Evolutionary conservation across 1,140 invertebrate genomes (phyloP).

Genomic region (Nebria ingens): DNA sequence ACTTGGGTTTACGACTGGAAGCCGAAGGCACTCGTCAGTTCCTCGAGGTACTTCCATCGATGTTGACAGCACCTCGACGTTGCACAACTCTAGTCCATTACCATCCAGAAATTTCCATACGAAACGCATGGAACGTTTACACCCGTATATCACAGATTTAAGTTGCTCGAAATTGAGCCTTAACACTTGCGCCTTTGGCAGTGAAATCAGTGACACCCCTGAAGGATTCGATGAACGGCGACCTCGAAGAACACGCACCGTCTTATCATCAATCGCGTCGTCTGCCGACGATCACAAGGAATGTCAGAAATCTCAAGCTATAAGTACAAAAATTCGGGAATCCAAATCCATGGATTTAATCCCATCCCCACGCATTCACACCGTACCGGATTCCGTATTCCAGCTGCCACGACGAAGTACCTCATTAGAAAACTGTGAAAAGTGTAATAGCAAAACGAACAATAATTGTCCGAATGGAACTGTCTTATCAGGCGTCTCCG

Average conservation of each 20-base stretch:
- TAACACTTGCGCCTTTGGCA: constrained; percentile 33
- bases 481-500: constrained; percentile 29
- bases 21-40: constrained; percentile 44
- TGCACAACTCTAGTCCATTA: constrained; percentile 29
- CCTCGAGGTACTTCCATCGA: constrained; percentile 34
- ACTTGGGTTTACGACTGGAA: constrained; percentile 36
- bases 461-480: constrained; percentile 47
- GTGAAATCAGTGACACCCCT: constrained; percentile 31
- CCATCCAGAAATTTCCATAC: constrained; percentile 17
- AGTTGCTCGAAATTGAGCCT: constrained; percentile 39
- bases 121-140: constrained; percentile 22
- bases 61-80: constrained; percentile 30
- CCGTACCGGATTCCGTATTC: constrained; percentile 16
- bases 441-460: constrained; percentile 39
- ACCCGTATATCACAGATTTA: constrained; percentile 27
- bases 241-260: constrained; percentile 30
- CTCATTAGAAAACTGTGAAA: constrained; percentile 35
- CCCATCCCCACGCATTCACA: constrained; percentile 24
- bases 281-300: constrained; percentile 41
- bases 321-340: constrained; percentile 34
- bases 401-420: constrained; percentile 23
- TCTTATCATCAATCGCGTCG: constrained; percentile 42
- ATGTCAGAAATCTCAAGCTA: constrained; percentile 28
- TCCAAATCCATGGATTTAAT: constrained; percentile 41
- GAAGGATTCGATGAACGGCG: constrained; percentile 31